Evolutionary conservation across 1,140 invertebrate species (phyloP).

Genomic region (Stegodyphus dumicola): DNA sequence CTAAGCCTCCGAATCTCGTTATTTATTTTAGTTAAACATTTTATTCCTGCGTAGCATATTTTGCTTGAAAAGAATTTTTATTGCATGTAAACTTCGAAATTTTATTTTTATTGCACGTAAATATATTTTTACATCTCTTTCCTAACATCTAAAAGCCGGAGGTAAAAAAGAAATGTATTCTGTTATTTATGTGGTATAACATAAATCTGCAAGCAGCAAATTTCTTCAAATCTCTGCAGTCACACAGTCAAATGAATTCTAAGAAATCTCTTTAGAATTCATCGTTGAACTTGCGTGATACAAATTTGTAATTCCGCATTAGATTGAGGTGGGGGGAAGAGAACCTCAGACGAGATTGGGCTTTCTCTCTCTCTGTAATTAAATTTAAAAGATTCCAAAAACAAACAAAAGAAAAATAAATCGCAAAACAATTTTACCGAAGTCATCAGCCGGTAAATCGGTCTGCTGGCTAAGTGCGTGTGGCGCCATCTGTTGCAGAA

Average conservation of each 20-base stretch:
- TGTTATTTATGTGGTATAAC: background rate
- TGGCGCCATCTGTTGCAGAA: slow-evolving; percentile 56
- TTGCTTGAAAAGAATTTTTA: too few species aligned
- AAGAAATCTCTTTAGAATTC: slow-evolving; percentile 55
- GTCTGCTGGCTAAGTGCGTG: background rate
- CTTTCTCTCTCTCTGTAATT: slow-evolving; percentile 51
- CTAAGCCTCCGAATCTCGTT: too few species aligned
- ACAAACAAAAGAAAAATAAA: slow-evolving; percentile 18
- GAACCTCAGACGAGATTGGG: slow-evolving; percentile 32
- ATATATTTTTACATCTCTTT: too few species aligned
- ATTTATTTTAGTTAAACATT: too few species aligned
- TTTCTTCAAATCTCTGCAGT: background rate
- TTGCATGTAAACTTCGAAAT: too few species aligned
- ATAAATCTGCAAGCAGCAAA: slow-evolving; percentile 41
- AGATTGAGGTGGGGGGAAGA: slow-evolving; percentile 1
- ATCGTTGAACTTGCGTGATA: slow-evolving; percentile 51
- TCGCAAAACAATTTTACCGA: slow-evolving; percentile 39
- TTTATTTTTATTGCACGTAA: too few species aligned
- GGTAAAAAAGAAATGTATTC: too few species aligned
- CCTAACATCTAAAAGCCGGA: too few species aligned
- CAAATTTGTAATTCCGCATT: slow-evolving; percentile 37
- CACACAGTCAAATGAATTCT: background rate
- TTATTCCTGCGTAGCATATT: too few species aligned
- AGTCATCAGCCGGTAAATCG: slow-evolving; percentile 53
- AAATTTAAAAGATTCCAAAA: slow-evolving; percentile 46